Evolutionary conservation across 2,888 invertebrate genomes (phyloP), one percentile per base, ranked within the genome.

Genomic region (Xylota sylvarum): DNA sequence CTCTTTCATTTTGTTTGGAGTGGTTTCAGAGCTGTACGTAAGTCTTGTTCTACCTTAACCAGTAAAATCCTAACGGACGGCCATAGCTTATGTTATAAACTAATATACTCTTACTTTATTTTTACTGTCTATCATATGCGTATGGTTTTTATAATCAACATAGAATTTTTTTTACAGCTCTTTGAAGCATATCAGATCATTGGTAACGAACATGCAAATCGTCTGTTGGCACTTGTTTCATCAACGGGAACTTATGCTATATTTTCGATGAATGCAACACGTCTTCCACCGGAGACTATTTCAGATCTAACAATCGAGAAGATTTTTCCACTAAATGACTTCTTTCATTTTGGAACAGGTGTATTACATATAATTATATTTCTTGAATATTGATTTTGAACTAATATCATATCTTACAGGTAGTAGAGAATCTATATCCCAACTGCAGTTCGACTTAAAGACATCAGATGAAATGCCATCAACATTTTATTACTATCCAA

Each of bases 231-330:
- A 12, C 88, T 93, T 14, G 92, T 93, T 0, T 90, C 90, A 6
- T 91, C 92, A 2, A 88, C 88, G 3, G 91, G 91, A 10, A 91
- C 92, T 0, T 92, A 90, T 77, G 93, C 92, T 4, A 88, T 93
- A 37, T 90, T 93, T 12, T 90, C 92, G n/a, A 90, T 93, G 67
- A 89, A 89, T 14, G 88, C 90, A 2, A 84, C 90, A 4, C 90
- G 92, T 48, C 89, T 90, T 89, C 95, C 96, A 89, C 96, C 96
- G 19, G 94, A 94, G 90, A 95, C 95, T 74, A 95, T 95, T 90
- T 95, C 95, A 67, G 97, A 97, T 93, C 93, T 97, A 88, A 95
- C 95, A 12, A 94, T 97, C 89, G 97, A 97, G 93, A 95, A 95
- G 92, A 95, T 96, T 67, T 94, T 97, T 89, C 96, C 97, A 30